Base-by-base conservation (phyloP, 1,140 invertebrate genomes). In the Anthonomus grandis region DNA sequence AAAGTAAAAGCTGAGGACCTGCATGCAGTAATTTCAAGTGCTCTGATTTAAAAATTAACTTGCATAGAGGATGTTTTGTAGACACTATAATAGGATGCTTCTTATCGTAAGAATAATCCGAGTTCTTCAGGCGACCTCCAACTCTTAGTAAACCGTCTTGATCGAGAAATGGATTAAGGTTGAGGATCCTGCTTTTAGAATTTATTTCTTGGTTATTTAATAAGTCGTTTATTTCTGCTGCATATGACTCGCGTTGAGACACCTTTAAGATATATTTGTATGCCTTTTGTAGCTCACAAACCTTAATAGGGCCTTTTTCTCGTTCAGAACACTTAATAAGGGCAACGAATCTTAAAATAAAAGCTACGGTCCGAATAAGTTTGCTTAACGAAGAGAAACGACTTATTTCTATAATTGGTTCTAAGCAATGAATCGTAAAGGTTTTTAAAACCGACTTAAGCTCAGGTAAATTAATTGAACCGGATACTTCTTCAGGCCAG, bases 141-240 rank as follows among this genome's bases (percentile, higher is more conserved):
- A 77, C 74, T 17, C 75, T 59, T 36, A 78, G 37, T n/a, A 75
- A 34, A 5, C 66, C 66, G 9, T 66, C n/a, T 10, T 68, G n/a
- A 51, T 75, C 72, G 9, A 78, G 27, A 46, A 70, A 71, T 17
- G 75, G 74, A 22, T 60, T 64, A 6, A 75, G 57, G 36, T 48
- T 61, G 47, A 46, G 21, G 37, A 70, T 45, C 18, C 55, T 52
- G 38, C 36, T 60, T n/a, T 13, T 22, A n/a, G 13, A 21, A 37
- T 10, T 13, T 4, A 52, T 6, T n/a, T n/a, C n/a, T n/a, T n/a
- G n/a, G n/a, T n/a, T n/a, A n/a, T n/a, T n/a, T n/a, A n/a, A n/a
- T n/a, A n/a, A n/a, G n/a, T n/a, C n/a, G n/a, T n/a, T n/a, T n/a
- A n/a, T n/a, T n/a, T n/a, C n/a, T n/a, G n/a, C n/a, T n/a, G n/a